Evolutionary conservation across 2,888 invertebrate genomes (phyloP).

Genomic region (Eulithis prunata): DNA sequence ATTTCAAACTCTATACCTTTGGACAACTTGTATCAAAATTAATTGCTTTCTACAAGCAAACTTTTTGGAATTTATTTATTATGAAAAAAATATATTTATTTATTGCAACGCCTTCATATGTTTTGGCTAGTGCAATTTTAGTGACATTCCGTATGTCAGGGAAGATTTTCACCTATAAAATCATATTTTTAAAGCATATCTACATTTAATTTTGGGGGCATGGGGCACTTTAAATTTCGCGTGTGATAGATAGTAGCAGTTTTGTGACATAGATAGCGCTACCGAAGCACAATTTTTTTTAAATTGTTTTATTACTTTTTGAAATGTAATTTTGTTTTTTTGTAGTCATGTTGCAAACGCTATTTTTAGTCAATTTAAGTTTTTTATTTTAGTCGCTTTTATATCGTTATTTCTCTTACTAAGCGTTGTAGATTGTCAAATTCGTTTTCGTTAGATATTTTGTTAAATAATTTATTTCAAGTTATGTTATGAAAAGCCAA

Average conservation of each 20-base stretch:
- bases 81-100: conserved; percentile 37
- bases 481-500: too few relatives aligned
- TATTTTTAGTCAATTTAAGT: neutral
- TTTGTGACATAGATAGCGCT: conserved; percentile 23
- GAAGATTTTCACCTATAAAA: conserved; percentile 72
- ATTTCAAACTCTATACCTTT: conserved; percentile 27
- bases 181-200: conserved; percentile 44
- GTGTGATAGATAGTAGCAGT: conserved; percentile 46
- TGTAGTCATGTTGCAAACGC: neutral
- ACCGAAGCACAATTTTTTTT: too few relatives aligned
- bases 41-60: conserved; percentile 30
- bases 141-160: conserved; percentile 51
- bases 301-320: too few relatives aligned
- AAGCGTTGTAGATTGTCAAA: conserved; percentile 14
- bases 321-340: too few relatives aligned
- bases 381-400: conserved; percentile 14
- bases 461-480: neutral
- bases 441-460: neutral
- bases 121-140: conserved; percentile 64
- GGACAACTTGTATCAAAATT: conserved; percentile 19
- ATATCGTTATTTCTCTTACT: conserved; percentile 17
- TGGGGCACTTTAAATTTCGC: conserved; percentile 28
- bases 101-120: conserved; percentile 75
- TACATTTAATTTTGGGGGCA: conserved; percentile 27
- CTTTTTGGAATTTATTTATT: conserved; percentile 39